phyloP scores from a whole-genome alignment of 2,888 invertebrate genomes.

The Nomada ferruginata region DNA sequence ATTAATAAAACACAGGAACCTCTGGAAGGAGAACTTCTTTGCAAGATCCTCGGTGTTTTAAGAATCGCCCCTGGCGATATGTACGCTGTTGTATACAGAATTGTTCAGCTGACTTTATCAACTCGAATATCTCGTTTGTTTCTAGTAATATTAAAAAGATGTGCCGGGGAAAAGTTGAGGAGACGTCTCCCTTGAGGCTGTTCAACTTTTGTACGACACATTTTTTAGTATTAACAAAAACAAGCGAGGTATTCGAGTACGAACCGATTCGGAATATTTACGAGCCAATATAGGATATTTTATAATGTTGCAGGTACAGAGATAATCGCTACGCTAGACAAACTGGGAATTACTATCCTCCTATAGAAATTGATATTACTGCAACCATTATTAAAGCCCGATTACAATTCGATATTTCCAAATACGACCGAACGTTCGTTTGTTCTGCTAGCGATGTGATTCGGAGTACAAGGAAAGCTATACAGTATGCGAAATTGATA shows the following conservation, averaged over 20 bases:
- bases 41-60: constrained; percentile 69
- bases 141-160: too few species aligned
- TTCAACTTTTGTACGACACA: too few species aligned
- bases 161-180: too few species aligned
- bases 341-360: constrained; percentile 66
- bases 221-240: not conserved
- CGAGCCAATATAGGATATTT: constrained; percentile 1
- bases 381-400: constrained; percentile 55
- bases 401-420: constrained; percentile 64
- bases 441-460: constrained; percentile 68
- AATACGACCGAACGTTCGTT: constrained; percentile 63
- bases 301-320: constrained; percentile 57
- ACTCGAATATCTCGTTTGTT: too few species aligned
- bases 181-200: too few species aligned
- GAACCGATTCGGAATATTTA: not conserved
- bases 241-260: too few species aligned
- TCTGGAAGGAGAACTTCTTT: constrained; percentile 43
- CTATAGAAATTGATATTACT: constrained; percentile 69
- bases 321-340: constrained; percentile 69
- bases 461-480: constrained; percentile 12
- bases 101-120: too few species aligned
- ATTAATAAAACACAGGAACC: constrained; percentile 17
- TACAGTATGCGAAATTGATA: constrained; percentile 29
- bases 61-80: constrained; percentile 70
- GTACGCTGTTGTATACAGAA: constrained; percentile 50